Conservation (phyloP, 2,888 invertebrate species). For the Hirtodrosophila confusa region DNA sequence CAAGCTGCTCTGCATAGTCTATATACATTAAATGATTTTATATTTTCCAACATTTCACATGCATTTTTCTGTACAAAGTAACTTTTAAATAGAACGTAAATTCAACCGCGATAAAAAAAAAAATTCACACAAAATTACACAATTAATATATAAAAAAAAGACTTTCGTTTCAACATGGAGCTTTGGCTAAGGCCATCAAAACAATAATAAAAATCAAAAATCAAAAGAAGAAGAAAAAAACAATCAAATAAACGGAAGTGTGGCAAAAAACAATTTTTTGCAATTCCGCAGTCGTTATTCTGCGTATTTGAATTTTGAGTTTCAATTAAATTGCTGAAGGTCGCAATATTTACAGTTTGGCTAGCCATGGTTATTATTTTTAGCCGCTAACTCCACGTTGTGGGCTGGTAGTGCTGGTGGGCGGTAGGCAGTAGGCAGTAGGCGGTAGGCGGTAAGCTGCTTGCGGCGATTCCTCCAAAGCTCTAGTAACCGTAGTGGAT, state of each 20-base stretch:
- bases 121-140: conserved; percentile 36
- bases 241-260: conserved; percentile 6
- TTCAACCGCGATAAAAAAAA: conserved; percentile 74
- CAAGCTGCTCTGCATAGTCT: background rate
- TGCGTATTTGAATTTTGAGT: conserved; percentile 27
- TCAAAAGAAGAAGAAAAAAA: conserved; percentile 2
- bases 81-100: conserved; percentile 64
- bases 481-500: conserved; percentile 83
- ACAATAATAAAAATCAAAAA: conserved; percentile 9
- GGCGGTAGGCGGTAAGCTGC: too few relatives aligned
- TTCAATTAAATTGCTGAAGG: conserved; percentile 44
- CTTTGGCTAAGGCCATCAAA: conserved; percentile 5
- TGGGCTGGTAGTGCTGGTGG: background rate
- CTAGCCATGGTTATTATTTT: conserved; percentile 53
- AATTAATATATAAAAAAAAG: conserved; percentile 21
- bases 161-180: conserved; percentile 16
- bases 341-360: conserved; percentile 46
- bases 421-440: background rate
- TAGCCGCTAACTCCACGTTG: conserved; percentile 30
- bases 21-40: conserved; percentile 42
- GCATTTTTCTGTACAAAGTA: conserved; percentile 77
- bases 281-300: conserved; percentile 14
- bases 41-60: conserved; percentile 74
- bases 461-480: background rate
- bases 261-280: conserved; percentile 4